A percentile compares a stretch with the other conserved stretches of the same genome.
Evolutionary conservation across 1,140 invertebrate species (phyloP).

Genomic region (Scaptodrosophila lebanonensis): DNA sequence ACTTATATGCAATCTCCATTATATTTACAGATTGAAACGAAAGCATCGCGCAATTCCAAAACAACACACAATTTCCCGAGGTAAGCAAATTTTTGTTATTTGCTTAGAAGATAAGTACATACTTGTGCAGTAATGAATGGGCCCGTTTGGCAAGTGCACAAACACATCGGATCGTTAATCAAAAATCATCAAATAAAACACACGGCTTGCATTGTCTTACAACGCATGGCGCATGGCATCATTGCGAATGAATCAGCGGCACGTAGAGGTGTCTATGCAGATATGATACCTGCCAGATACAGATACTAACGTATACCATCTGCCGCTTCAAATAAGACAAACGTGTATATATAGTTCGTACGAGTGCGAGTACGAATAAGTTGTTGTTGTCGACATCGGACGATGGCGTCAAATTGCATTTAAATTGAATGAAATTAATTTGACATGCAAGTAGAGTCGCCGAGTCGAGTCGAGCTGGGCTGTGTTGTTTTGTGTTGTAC

Average conservation of each 20-base stretch:
- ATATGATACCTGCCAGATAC: constrained; percentile 53
- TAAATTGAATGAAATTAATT: constrained; percentile 74
- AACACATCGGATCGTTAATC: constrained; percentile 66
- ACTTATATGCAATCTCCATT: constrained; percentile 3
- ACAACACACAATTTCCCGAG: constrained; percentile 39
- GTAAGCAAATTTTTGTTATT: constrained; percentile 29
- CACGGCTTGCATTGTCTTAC: constrained; percentile 56
- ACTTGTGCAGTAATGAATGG: too few species aligned
- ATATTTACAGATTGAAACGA: constrained; percentile 57
- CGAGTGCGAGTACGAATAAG: too few species aligned
- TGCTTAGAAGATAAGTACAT: constrained; percentile 4
- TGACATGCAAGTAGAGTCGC: constrained; percentile 62
- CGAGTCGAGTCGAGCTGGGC: constrained; percentile 25
- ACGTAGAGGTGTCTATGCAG: constrained; percentile 12
- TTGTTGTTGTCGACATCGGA: too few species aligned
- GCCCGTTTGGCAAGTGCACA: too few species aligned
- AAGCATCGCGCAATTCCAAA: constrained; percentile 27
- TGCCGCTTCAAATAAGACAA: constrained; percentile 16
- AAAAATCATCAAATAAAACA: constrained; percentile 63
- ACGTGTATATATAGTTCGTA: too few species aligned
- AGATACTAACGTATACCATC: constrained; percentile 33
- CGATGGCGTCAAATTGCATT: constrained; percentile 72
- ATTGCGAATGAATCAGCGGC: constrained; percentile 53
- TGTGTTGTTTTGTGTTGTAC: constrained; percentile 19
- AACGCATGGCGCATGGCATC: constrained; percentile 59